Base-by-base conservation (phyloP, 2,888 invertebrate genomes). In the Epiperipatus broadwayi region DNA sequence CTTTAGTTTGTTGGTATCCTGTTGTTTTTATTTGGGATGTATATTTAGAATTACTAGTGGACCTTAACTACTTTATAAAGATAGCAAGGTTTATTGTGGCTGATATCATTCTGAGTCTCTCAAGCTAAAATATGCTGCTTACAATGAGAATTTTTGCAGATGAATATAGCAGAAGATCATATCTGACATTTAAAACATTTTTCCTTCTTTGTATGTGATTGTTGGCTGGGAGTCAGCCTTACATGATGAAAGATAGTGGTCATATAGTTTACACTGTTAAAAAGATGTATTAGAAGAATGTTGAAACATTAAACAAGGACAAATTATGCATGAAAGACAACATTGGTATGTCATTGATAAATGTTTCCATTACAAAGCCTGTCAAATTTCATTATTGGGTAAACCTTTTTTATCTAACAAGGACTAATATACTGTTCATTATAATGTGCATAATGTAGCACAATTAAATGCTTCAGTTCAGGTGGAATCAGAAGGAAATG, bases 151-250 rank as follows among this genome's bases (percentile, higher is more conserved):
- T 95, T 54, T 73, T 95, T 47, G 87, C 93, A 5, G 93, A 95
- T 63, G 95, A 97, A 64, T 97, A 95, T 66, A 63, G 95, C 95
- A 0, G 95, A 97, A 59, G 93, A 93, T 8, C 70, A 87, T 47
- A 91, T 91, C 35, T 97, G 93, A 93, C 95, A 95, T 65, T 91
- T 95, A 85, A 80, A 84, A 53, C 95, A 97, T 64, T 97, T 97
- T 58, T 84, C 85, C n/a, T 97, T 95, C 58, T 78, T 81, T 44
- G 87, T 91, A 60, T 95, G 95, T 66, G 78, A 85, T 56, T 70
- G 76, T 38, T 79, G 85, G 63, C 71, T 97, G 41, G 95, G 95
- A 18, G 95, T 0, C 85, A 91, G 63, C 71, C 89, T 20, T 95
- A 95, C 67, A 89, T 93, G 53, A 93, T 95, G 89, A 68, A 85